Base-by-base conservation (phyloP, 2,113 vertebrate species). In the Ibidorhyncha struthersii region DNA sequence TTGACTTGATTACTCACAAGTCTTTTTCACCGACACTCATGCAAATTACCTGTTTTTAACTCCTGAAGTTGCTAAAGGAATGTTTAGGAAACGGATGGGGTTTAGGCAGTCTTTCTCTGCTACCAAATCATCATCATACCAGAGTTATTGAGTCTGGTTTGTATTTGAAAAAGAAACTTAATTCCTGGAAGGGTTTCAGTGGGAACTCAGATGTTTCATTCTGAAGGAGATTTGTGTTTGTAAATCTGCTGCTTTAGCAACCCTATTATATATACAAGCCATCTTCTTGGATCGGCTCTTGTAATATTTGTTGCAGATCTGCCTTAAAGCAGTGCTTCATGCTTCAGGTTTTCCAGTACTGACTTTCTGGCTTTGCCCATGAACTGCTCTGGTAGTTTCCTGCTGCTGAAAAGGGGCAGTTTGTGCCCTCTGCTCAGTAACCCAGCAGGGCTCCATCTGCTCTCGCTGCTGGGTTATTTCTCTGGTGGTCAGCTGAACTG, bases 151-250 rank as follows among this genome's bases (percentile, higher is more conserved):
- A 71, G 53, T 56, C 65, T 93, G 49, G 30, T 82, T 83, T 92
- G 53, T 70, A 30, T 95, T 82, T 86, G 71, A 83, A 88, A 96
- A 43, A 59, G 81, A 77, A 77, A 40, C 53, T 12, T 18, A 85
- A 69, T 77, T 95, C 36, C 62, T 32, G 3, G 38, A 77, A 93
- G 79, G 29, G 55, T 56, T 89, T 86, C 12, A 1, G 43, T 77
- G 45, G 58, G 30, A 90, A 80, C 66, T 88, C 62, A 23, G 55
- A 71, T 84, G 38, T 89, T 78, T 94, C 63, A 34, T 84, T 94
- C 55, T 93, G 77, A 74, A 89, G 55, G 63, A 78, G 55, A 79
- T 69, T n/a, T 77, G 52, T 94, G 90, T 95, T 97, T 95, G 89
- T 82, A 87, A 72, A 86, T 85, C 63, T 53, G 45, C 45, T 4